Evolutionary conservation across 2,888 invertebrate species (phyloP).

Genomic region (Leptothorax acervorum): DNA sequence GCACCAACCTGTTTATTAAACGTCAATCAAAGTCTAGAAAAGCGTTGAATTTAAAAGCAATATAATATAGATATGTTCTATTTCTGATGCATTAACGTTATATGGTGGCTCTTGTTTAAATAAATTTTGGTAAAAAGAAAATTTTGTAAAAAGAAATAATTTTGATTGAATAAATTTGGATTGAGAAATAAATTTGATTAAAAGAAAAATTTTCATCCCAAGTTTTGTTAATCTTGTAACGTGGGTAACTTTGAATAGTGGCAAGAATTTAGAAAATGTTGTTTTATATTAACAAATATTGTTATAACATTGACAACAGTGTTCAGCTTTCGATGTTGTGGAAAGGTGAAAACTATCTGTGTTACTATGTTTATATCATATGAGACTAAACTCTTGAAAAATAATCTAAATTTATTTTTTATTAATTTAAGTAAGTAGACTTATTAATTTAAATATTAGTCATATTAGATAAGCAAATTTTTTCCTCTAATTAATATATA

Average conservation of each 20-base stretch:
- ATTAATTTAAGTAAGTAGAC: not conserved
- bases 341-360: not conserved
- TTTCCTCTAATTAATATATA: not conserved
- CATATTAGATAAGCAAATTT: not conserved
- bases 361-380: not conserved
- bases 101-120: not conserved
- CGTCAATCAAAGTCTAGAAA: not conserved
- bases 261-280: not conserved
- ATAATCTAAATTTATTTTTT: not conserved
- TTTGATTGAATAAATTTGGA: too few species aligned
- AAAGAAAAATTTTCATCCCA: too few species aligned
- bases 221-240: not conserved
- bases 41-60: not conserved
- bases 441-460: not conserved
- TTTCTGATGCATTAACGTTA: not conserved
- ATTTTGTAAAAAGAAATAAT: not conserved
- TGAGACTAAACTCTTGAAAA: not conserved
- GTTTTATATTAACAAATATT: not conserved
- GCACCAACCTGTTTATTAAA: not conserved
- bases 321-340: not conserved
- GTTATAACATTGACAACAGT: not conserved
- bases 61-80: not conserved
- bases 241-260: not conserved
- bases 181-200: too few species aligned
- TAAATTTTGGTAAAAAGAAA: not conserved